phyloP scores from a whole-genome alignment of 2,797 vertebrate genomes.

The Denticeps clupeoides region DNA sequence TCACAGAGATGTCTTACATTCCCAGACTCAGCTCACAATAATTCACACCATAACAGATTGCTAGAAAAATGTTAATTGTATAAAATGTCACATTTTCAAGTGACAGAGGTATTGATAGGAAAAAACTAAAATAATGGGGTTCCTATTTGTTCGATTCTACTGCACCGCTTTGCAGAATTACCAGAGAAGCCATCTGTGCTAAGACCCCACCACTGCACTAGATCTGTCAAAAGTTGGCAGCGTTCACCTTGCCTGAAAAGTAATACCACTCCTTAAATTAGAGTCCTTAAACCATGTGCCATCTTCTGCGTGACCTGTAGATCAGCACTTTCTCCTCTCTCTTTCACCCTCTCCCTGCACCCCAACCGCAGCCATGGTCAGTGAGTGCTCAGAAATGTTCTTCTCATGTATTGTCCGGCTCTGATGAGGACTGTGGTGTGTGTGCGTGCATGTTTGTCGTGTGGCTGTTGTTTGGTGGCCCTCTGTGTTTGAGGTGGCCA shows the following conservation, averaged over 20 bases:
- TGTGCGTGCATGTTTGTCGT: no score
- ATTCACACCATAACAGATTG: no score
- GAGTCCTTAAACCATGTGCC: constrained; percentile 70
- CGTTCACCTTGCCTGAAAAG: constrained; percentile 41
- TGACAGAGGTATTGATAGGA: no score
- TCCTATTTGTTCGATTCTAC: no score
- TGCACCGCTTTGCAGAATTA: background rate
- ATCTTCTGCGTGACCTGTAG: constrained; percentile 54
- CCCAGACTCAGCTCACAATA: no score
- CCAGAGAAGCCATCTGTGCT: constrained; percentile 11
- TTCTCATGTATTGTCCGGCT: constrained; percentile 3
- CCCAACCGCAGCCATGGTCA: constrained; percentile 60
- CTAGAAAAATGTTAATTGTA: no score
- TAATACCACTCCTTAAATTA: constrained; percentile 50
- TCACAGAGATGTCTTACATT: no score
- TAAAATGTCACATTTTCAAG: no score
- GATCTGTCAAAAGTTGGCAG: constrained; percentile 40
- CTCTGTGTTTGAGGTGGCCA: no score
- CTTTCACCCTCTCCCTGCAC: constrained; percentile 39
- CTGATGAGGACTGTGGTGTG: background rate
- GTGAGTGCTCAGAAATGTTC: constrained; percentile 43
- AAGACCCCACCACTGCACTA: constrained; percentile 16
- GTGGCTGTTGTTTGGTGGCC: no score
- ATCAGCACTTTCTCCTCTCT: constrained; percentile 40
- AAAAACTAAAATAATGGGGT: no score